These are phyloP conservation scores for Agrilus planipennis DNA, from an alignment of 1,140 invertebrate genomes.

Conservation along the genomic window DNA sequence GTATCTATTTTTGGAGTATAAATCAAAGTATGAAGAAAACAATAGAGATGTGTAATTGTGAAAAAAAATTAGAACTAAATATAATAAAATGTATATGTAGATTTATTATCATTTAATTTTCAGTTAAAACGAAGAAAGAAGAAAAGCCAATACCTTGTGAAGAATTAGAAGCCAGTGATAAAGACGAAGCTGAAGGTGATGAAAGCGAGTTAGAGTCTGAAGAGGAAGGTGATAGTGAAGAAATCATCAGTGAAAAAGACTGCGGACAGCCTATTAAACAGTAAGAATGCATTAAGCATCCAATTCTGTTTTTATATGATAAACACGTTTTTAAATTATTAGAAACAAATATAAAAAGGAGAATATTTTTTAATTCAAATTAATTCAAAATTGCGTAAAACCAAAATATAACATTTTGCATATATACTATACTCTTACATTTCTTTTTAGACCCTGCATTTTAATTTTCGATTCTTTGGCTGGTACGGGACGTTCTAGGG, in stretches of 20 bases:
- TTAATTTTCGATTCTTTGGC: conserved; percentile 90
- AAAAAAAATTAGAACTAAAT: too few relatives aligned
- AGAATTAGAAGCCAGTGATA: conserved; percentile 58
- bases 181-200: conserved; percentile 73
- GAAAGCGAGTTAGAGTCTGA: conserved; percentile 48
- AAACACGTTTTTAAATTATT: too few relatives aligned
- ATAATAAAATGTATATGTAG: too few relatives aligned
- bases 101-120: too few relatives aligned
- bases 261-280: conserved; percentile 41
- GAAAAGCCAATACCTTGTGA: conserved; percentile 47
- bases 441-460: conserved; percentile 66
- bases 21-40: too few relatives aligned
- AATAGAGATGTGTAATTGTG: too few relatives aligned
- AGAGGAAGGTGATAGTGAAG: conserved; percentile 43
- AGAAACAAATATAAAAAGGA: too few relatives aligned
- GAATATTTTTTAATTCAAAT: too few relatives aligned
- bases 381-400: too few relatives aligned
- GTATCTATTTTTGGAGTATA: too few relatives aligned
- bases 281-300: conserved; percentile 32
- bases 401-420: too few relatives aligned
- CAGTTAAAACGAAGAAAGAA: conserved; percentile 35
- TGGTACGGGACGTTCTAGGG: conserved; percentile 62
- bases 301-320: conserved; percentile 10
- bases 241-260: too few relatives aligned
- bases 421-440: background rate